Conservation (phyloP, 1,140 invertebrate species). For the Thaumatotibia leucotreta region DNA sequence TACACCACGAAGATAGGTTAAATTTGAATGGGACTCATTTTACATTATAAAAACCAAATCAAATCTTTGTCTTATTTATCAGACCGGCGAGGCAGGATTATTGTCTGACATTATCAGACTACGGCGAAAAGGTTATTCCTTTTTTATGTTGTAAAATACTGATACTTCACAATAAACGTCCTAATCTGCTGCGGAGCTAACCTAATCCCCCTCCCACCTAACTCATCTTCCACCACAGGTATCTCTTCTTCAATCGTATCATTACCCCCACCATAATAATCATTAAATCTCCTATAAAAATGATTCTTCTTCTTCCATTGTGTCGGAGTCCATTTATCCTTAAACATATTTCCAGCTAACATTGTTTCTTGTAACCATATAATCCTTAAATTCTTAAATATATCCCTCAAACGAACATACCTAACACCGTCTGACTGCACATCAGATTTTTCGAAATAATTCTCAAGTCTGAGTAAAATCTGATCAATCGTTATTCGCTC, state of each 20-base stretch:
- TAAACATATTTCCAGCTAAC: slow-evolving; percentile 80
- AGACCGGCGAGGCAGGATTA: no score
- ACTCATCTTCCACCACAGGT: slow-evolving; percentile 9
- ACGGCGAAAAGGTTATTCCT: neutral
- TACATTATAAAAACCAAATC: no score
- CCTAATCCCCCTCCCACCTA: slow-evolving; percentile 23
- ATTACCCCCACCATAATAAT: slow-evolving; percentile 30
- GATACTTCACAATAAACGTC: slow-evolving; percentile 20
- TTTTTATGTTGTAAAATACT: no score
- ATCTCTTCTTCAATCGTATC: slow-evolving; percentile 2
- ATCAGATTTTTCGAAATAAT: slow-evolving; percentile 88
- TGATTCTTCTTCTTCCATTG: slow-evolving; percentile 57
- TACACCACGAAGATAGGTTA: no score
- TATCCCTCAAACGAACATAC: slow-evolving; percentile 35
- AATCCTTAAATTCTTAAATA: slow-evolving; percentile 79
- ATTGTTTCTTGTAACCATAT: slow-evolving; percentile 78
- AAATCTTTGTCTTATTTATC: no score
- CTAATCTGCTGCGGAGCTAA: slow-evolving; percentile 47
- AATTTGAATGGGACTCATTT: no score
- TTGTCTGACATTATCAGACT: no score
- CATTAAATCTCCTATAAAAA: slow-evolving; percentile 46
- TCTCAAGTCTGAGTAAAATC: slow-evolving; percentile 89
- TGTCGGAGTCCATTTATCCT: slow-evolving; percentile 72
- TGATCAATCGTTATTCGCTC: slow-evolving; percentile 83
- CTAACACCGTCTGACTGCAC: slow-evolving; percentile 58